Conservation (phyloP, 2,113 vertebrate genomes). For the Brachypodius melanocephalos region DNA sequence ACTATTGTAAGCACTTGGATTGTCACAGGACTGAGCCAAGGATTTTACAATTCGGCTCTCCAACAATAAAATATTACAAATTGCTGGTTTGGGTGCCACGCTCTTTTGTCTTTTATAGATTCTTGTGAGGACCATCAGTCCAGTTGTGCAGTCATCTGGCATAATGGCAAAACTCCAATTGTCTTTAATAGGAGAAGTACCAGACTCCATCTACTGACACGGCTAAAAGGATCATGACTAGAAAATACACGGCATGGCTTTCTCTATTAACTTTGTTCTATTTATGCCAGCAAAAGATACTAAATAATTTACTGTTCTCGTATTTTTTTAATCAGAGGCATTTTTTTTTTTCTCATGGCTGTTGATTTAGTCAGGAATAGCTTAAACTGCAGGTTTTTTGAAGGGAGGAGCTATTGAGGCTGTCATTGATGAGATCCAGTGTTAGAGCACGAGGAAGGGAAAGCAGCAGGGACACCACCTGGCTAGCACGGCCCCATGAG, state of each 20-base stretch:
- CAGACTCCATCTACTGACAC: not conserved
- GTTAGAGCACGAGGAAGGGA: not conserved
- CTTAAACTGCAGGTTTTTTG: not conserved
- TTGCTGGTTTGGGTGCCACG: not conserved
- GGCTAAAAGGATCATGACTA: not conserved
- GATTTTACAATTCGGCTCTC: not conserved
- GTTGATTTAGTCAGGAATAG: not conserved
- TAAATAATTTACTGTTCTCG: not conserved
- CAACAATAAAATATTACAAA: not conserved
- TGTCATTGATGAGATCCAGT: not conserved
- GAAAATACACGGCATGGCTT: not conserved
- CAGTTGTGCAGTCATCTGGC: not conserved
- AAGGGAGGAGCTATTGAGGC: not conserved
- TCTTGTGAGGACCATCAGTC: not conserved
- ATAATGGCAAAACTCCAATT: constrained; percentile 8
- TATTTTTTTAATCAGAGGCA: not conserved
- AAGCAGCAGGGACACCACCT: not conserved
- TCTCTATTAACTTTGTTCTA: not conserved
- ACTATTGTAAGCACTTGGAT: not conserved
- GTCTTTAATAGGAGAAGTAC: constrained; percentile 33
- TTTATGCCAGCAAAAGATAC: not conserved
- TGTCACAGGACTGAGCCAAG: not conserved
- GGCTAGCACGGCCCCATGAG: not conserved
- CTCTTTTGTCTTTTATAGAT: not conserved
- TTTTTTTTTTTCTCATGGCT: not conserved